Evolutionary conservation across 2,113 vertebrate species (phyloP), one percentile per base, ranked within the genome.

Genomic region (Spea multiplicata): DNA sequence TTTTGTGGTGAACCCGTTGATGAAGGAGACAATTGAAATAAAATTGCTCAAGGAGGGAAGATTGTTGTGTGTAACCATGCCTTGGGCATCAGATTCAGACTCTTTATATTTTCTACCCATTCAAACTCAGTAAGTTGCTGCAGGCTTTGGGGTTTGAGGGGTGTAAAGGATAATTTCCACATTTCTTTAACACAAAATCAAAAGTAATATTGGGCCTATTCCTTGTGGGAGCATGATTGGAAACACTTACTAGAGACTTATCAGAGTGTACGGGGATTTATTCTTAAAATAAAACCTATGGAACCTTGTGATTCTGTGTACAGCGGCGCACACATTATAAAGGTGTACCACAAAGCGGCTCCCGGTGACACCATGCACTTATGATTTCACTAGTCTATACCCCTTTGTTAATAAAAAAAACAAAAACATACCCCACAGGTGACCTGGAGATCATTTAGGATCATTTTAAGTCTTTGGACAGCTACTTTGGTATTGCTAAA

Each of bases 171-270:
- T 76, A 81, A 78, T 82, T 82, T 44, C 66, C 17, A 0, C 61
- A 64, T 80, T 84, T 82, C 17, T 82, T 83, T 47, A 82, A 44
- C 9, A 77, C 10, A 13, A 46, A 76, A 83, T 84, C 45, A 12
- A 76, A 30, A 73, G 75, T 10, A 57, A 16, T 77, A 6, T 75
- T 17, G 46, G n/a, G 0, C 48, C 17, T 59, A n/a, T 73, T 4
- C 5, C 53, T 0, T 6, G 6, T 62, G 59, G 59, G 59, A 16
- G 13, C 59, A 62, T 14, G 59, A 62, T 13, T 62, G 59, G 12
- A 62, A 62, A n/a, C 12, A n/a, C 14, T n/a, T 62, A 16, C 12
- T n/a, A n/a, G 59, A 30, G 13, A 6, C 6, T 9, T 16, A 66
- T 13, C 3, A 30, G 1, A 6, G 10, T 44, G 4, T 66, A 6